Evolutionary conservation across 2,888 invertebrate genomes (phyloP).

Genomic region (Eilema depressum): DNA sequence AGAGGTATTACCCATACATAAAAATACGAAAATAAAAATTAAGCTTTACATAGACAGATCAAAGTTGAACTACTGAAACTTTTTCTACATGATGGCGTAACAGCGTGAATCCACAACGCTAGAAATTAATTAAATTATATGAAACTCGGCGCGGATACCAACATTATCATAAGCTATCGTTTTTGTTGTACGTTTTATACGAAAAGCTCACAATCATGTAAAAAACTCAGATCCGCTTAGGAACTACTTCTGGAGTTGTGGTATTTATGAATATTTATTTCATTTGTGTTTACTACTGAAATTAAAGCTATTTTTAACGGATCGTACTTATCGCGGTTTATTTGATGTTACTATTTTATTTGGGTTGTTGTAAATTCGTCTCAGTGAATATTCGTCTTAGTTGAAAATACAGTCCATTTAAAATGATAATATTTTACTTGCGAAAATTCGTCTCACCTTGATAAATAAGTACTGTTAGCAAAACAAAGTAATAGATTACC

Average conservation of each 20-base stretch:
- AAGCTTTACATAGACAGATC: background rate
- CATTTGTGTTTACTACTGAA: background rate
- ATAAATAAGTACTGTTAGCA: too few relatives aligned
- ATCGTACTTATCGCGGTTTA: too few relatives aligned
- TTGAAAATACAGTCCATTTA: too few relatives aligned
- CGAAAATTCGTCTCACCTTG: too few relatives aligned
- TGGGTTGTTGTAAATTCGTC: too few relatives aligned
- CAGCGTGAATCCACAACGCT: background rate
- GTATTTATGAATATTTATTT: background rate
- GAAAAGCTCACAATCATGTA: slow-evolving; percentile 20
- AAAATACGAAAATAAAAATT: background rate
- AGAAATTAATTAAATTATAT: slow-evolving; percentile 25
- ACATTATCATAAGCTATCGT: slow-evolving; percentile 26
- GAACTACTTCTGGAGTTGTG: background rate
- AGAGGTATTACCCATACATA: too few relatives aligned
- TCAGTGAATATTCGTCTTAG: too few relatives aligned
- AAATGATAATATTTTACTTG: too few relatives aligned
- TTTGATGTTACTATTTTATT: too few relatives aligned
- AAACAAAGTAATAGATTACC: too few relatives aligned
- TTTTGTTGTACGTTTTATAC: slow-evolving; percentile 35
- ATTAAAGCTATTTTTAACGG: background rate
- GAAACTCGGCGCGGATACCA: slow-evolving; percentile 14
- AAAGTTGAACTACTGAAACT: slow-evolving; percentile 8
- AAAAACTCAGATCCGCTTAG: slow-evolving; percentile 44
- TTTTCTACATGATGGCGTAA: slow-evolving; percentile 6